Base-by-base conservation (phyloP, 2,113 vertebrate species). In the Atlantisia rogersi region DNA sequence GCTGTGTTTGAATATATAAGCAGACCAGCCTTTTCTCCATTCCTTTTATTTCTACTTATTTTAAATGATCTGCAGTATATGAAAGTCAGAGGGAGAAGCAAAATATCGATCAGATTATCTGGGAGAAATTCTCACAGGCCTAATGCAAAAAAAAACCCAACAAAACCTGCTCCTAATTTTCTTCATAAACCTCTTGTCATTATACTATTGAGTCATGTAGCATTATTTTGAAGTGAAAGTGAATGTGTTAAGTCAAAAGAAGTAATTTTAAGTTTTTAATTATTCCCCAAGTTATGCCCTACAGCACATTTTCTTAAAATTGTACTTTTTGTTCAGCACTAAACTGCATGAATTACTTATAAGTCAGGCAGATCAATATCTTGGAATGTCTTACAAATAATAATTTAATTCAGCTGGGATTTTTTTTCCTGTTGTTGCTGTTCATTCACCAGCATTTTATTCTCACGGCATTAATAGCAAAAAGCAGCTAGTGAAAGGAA, bases 271-370 rank as follows among this genome's bases (percentile, higher is more conserved):
- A 92, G 40, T 79, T 93, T 95, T 86, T 94, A 96, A 96, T 96
- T 95, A 97, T 92, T 70, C 64, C 82, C 24, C 82, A 73, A 96
- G 83, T 88, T 82, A 86, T 94, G 79, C 77, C 77, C 89, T 86
- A 53, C 79, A 96, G 80, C 80, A 82, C 50, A 95, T 92, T 95
- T 96, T 80, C 65, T 95, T 90, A 84, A 68, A 97, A 92, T 81
- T 89, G 86, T 95, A 83, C 82, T 82, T 96, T 92, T 93, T 96
- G 62, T 96, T 96, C 94, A 86, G 88, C 52, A 39, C 88, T 88
- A 48, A 92, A 53, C 29, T 75, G 59, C 73, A 96, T 96, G 90
- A 97, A 97, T 98, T 98, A 93, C 92, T 95, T 97, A 95, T 91
- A 96, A 94, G 65, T 35, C 50, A 82, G 29, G 76, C 39, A 96